Evolutionary conservation across 2,797 vertebrate genomes (phyloP), one percentile per base, ranked within the genome.

Genomic region (Craterocephalus amniculus): DNA sequence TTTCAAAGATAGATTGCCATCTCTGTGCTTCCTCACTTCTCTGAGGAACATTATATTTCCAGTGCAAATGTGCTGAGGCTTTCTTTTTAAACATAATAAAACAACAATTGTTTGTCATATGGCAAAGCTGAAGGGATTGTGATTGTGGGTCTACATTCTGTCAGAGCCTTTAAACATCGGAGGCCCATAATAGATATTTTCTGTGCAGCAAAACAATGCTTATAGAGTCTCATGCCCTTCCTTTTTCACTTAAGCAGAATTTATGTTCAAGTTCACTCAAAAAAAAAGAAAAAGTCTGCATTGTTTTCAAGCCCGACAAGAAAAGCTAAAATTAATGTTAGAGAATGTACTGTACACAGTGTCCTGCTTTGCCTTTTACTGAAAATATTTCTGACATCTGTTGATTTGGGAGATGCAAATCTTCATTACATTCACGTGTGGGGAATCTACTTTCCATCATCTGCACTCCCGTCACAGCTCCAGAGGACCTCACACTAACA

Each of bases 1-100:
- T 87, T 87, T 82, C 70, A 77, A 78, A 81, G 83, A 92, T 58
- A 78, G 83, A 90, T 81, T 73, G 55, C 64, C 58, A 73, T 52
- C 24, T 40, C 20, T 48, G 48, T 55, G 63, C 58, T 68, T 78
- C 79, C 59, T 61, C 12, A 61, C 62, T 35, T 56, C 57, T 76
- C 64, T 67, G 69, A 68, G 63, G 75, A 85, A 79, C 63, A 34
- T 82, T 80, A 11, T 60, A 48, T 76, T 81, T 79, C 27, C 49
- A 43, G 63, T 58, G 58, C 68, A 76, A 86, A 83, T 74, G 63
- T 43, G 69, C 52, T 48, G 9, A 10, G 9, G 64, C 1, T 35
- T 72, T 64, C 40, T 61, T 70, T 55, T 40, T 29, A 7, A 38
- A 31, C 5, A 20, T 3, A 36, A 54, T 54, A 54, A 45, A 63